A percentile compares a stretch with the other conserved stretches of the same genome.
phyloP scores from a whole-genome alignment of 2,888 invertebrate species.

The Xylocampa areola region DNA sequence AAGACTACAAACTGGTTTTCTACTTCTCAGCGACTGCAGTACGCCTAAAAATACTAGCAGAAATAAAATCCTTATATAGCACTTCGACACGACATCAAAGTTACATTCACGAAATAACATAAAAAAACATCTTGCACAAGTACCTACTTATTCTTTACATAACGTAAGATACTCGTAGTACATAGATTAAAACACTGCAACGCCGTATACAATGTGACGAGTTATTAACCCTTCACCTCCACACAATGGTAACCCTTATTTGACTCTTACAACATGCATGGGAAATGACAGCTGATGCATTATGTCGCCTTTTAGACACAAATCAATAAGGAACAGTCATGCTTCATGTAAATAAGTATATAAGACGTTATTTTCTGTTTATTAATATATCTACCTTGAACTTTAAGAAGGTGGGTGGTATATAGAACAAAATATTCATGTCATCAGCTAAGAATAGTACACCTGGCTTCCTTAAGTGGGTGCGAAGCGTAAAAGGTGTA shows the following conservation, averaged over 20 bases:
- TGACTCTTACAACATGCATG: conserved; percentile 28
- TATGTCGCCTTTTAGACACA: conserved; percentile 20
- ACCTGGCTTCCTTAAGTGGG: conserved; percentile 38
- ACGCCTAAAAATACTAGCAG: neutral
- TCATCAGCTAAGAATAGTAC: conserved; percentile 43
- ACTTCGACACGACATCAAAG: neutral
- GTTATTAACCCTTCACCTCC: conserved; percentile 39
- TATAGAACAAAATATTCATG: conserved; percentile 8
- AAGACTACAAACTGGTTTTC: no score
- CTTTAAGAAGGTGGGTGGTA: conserved; percentile 12
- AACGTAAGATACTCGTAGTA: neutral
- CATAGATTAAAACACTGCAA: conserved; percentile 31
- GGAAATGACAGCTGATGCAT: conserved; percentile 48
- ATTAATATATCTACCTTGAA: conserved; percentile 27
- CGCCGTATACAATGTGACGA: conserved; percentile 44
- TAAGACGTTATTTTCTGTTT: conserved; percentile 1
- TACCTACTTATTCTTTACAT: no score
- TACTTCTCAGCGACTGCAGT: no score
- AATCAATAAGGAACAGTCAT: conserved; percentile 23
- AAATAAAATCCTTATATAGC: no score
- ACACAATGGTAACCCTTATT: conserved; percentile 40
- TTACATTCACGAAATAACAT: conserved; percentile 5
- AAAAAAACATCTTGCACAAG: no score
- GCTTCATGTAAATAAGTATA: conserved; percentile 10
- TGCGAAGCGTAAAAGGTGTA: no score